These are phyloP conservation scores for Nemopilema nomurai DNA, from an alignment of 30 jellyfish, hydroid and myxozoan genomes.

Conservation along the genomic window DNA sequence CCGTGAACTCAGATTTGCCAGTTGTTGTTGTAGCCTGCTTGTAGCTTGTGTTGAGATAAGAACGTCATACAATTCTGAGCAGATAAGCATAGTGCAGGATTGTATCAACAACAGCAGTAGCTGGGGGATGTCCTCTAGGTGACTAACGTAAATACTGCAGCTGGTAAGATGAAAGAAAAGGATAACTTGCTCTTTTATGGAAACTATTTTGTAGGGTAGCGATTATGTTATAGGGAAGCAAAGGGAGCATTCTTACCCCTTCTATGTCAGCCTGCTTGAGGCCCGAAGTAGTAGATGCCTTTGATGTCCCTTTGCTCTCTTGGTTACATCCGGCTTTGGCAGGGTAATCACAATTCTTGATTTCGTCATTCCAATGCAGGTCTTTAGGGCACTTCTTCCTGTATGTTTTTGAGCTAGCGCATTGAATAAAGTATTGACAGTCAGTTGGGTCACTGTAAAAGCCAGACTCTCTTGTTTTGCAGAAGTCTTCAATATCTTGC, in stretches of 20 bases:
- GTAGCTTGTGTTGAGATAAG: no score
- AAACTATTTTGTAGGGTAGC: no score
- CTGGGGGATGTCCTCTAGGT: no score
- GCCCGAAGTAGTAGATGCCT: neutral
- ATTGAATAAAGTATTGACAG: constrained; percentile 35
- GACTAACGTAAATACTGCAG: no score
- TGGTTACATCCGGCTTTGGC: constrained; percentile 33
- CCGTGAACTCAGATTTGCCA: no score
- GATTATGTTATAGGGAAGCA: no score
- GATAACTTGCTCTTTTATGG: no score
- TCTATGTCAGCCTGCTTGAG: neutral
- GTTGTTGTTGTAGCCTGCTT: no score
- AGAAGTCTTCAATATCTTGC: constrained; percentile 29
- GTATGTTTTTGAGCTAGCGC: constrained; percentile 49
- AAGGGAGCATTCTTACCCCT: neutral
- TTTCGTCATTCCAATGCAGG: constrained; percentile 46
- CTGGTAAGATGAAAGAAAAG: no score
- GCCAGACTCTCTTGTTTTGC: constrained; percentile 42
- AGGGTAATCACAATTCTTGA: constrained; percentile 55
- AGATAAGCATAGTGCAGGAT: no score
- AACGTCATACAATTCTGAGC: no score
- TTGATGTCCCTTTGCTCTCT: neutral
- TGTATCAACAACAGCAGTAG: no score
- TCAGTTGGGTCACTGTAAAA: constrained; percentile 54
- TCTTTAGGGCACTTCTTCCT: constrained; percentile 46